Evolutionary conservation across 1,140 invertebrate genomes (phyloP), one percentile per base, ranked within the genome.

Genomic region (Drosophila ogumai): DNA sequence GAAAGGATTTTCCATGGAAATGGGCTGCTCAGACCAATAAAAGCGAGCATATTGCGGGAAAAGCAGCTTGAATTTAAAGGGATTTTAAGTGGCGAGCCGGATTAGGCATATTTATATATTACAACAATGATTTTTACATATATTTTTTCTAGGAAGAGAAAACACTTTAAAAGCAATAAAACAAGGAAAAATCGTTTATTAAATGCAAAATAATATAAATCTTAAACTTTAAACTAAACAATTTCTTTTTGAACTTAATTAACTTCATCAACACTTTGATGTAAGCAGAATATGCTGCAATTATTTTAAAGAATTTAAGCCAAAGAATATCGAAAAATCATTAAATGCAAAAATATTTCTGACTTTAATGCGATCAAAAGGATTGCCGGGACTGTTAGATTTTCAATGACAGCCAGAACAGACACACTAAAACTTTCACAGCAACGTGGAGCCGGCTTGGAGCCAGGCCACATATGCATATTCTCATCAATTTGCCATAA

Each of bases 401-500:
- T 64, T 58, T 38, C 32, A 59, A 59, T 43, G 61, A 40, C 61
- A 41, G 13, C 13, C 56, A 6, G 8, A 28, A 28, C 50, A 40
- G 12, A 31, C 38, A 13, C 25, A 52, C 28, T 34, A 68, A 64
- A 66, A 66, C 41, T 66, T 66, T 66, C 1, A 32, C 36, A 41
- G 17, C 44, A 50, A 13, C 32, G 2, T 31, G 63, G 43, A 57
- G 66, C 50, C 63, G 8, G n/a, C 0, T 12, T 1, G 28, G 50
- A 32, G 47, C 28, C 47, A 50, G 56, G 68, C 17, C 69, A 41
- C 69, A 57, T 78, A 71, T 71, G 57, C 58, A 72, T 49, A 55
- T 66, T 71, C 58, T 44, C 80, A 87, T 84, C 67, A 84, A 87
- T 87, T 77, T 77, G 65, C 71, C 80, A 88, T 87, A 80, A 80